Percentiles rank a stretch among this genome's conserved stretches.
These are phyloP conservation scores for Microctenopoma steveboyesi DNA, from an alignment of 2,797 vertebrate species.

Conservation along the genomic window DNA sequence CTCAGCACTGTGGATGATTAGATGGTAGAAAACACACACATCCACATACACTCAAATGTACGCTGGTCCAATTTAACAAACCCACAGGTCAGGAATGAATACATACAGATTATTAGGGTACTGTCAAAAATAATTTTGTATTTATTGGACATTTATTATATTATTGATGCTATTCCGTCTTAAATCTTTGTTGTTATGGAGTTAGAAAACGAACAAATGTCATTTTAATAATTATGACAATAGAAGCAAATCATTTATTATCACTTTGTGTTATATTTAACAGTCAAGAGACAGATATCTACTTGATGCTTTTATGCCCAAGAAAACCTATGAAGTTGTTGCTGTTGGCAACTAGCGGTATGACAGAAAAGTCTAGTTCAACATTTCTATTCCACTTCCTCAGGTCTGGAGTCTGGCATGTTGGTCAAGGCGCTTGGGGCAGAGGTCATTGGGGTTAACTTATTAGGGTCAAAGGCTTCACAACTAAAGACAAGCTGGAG, in stretches of 20 bases:
- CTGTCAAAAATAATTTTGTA: constrained; percentile 9
- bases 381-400: neutral
- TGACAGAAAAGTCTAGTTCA: neutral
- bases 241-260: no score
- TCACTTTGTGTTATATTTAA: neutral
- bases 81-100: neutral
- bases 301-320: no score
- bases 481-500: neutral
- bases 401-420: no score
- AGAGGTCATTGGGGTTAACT: constrained; percentile 30
- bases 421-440: neutral
- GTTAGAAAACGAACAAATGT: neutral
- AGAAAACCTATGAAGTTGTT: neutral
- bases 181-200: neutral
- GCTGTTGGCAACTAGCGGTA: no score
- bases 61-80: constrained; percentile 12
- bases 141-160: neutral
- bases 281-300: neutral
- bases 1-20: neutral
- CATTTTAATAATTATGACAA: neutral
- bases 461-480: constrained; percentile 12
- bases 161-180: neutral
- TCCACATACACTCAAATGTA: neutral
- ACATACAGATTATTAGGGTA: neutral
- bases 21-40: neutral